phyloP scores from a whole-genome alignment of 2,888 invertebrate genomes.

The Pyrocoelia pectoralis region DNA sequence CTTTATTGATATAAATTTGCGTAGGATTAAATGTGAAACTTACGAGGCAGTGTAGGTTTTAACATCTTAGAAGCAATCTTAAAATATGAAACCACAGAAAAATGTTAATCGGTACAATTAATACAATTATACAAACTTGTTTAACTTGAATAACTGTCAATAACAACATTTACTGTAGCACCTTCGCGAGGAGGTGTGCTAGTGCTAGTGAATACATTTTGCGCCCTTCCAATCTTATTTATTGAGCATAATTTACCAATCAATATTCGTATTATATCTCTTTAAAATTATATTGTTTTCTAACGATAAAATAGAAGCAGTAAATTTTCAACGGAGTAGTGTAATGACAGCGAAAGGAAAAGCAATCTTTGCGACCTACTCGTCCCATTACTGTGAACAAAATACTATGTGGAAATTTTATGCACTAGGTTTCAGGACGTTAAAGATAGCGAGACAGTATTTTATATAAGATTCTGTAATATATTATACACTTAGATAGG shows the following conservation, averaged over 20 bases:
- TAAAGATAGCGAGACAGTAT: neutral
- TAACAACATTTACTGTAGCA: conserved; percentile 7
- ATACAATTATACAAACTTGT: conserved; percentile 19
- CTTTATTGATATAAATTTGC: conserved; percentile 23
- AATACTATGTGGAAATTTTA: neutral
- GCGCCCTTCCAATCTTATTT: neutral
- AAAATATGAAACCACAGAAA: conserved; percentile 8
- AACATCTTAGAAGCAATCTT: conserved; percentile 3
- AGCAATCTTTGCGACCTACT: neutral
- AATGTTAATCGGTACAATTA: conserved; percentile 20
- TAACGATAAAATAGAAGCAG: neutral
- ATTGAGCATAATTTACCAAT: neutral
- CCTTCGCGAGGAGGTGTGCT: conserved; percentile 16
- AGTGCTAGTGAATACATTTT: neutral
- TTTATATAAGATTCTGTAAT: neutral
- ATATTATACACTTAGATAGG: neutral
- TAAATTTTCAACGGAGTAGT: neutral
- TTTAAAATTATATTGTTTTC: neutral
- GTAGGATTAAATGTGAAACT: conserved; percentile 13
- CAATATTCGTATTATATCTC: neutral
- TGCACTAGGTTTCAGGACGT: neutral
- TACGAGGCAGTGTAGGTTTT: conserved; percentile 3
- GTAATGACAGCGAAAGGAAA: neutral
- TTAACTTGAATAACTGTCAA: conserved; percentile 4
- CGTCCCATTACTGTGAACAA: neutral